phyloP scores from a whole-genome alignment of 2,888 invertebrate species.

The Drosophila affinis region DNA sequence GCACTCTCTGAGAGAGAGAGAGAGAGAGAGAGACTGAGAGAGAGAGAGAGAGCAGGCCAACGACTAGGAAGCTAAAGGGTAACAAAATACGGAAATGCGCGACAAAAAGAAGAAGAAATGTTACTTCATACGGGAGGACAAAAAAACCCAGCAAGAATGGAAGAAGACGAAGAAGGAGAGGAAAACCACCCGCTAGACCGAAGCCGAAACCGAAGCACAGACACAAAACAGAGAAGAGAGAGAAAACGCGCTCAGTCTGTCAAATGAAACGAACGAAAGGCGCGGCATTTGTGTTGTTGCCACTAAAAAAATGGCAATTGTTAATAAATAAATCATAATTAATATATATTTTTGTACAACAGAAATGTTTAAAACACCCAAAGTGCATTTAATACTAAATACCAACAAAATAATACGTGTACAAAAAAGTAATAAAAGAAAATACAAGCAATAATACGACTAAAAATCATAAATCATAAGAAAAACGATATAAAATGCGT shows the following conservation, averaged over 20 bases:
- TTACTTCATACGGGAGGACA: conserved; percentile 56
- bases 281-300: conserved; percentile 38
- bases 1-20: not conserved
- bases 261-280: conserved; percentile 58
- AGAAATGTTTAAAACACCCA: conserved; percentile 57
- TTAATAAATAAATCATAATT: conserved; percentile 40
- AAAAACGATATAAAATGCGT: conserved; percentile 48
- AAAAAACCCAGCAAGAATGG: conserved; percentile 32
- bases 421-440: conserved; percentile 6
- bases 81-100: conserved; percentile 76
- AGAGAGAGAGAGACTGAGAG: not conserved
- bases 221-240: conserved; percentile 35
- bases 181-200: conserved; percentile 21
- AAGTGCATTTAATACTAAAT: conserved; percentile 67
- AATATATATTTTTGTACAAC: conserved; percentile 66
- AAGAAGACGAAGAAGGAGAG: conserved; percentile 22
- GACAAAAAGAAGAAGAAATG: conserved; percentile 54
- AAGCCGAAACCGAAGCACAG: conserved; percentile 36
- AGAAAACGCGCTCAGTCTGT: conserved; percentile 50
- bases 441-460: conserved; percentile 18
- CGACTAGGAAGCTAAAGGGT: conserved; percentile 70
- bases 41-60: conserved; percentile 15
- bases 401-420: conserved; percentile 13
- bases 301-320: conserved; percentile 11
- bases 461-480: conserved; percentile 41